A percentile compares a stretch with the other conserved stretches of the same genome.
phyloP scores from a whole-genome alignment of 2,797 vertebrate species.

The Pseudopleuronectes americanus region DNA sequence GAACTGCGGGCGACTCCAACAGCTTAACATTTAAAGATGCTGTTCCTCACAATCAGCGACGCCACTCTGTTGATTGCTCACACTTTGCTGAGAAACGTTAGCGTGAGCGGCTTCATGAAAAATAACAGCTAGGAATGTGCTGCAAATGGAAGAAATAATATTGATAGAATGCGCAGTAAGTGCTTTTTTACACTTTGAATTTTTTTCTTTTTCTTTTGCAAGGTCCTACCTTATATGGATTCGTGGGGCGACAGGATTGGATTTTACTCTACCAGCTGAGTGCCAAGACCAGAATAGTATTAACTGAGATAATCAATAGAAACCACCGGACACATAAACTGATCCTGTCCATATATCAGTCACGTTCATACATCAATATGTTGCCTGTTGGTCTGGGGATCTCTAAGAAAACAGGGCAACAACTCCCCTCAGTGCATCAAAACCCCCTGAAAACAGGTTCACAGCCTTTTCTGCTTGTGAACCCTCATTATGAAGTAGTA shows the following conservation, averaged over 20 bases:
- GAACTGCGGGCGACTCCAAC: conserved; percentile 15
- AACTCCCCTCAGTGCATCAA: not conserved
- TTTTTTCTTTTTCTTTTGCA: conserved; percentile 16
- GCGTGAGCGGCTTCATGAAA: not conserved
- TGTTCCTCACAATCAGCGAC: conserved; percentile 4
- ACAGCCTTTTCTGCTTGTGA: no score
- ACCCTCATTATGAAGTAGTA: no score
- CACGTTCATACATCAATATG: conserved; percentile 5
- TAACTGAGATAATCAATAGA: conserved; percentile 14
- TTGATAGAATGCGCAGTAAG: not conserved
- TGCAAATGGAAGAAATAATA: not conserved
- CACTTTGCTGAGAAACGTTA: not conserved
- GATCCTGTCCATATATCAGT: not conserved
- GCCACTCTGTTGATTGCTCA: conserved; percentile 15
- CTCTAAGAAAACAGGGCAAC: not conserved
- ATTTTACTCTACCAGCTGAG: not conserved
- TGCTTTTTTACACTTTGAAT: not conserved
- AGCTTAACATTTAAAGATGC: conserved; percentile 61
- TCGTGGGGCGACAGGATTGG: not conserved
- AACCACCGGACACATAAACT: conserved; percentile 5
- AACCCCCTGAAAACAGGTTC: no score
- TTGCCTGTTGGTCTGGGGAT: not conserved
- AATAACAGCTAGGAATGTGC: not conserved
- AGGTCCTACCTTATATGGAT: conserved; percentile 5
- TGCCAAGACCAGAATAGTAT: conserved; percentile 16